Evolutionary conservation across 1,140 invertebrate genomes (phyloP), one percentile per base, ranked within the genome.

Genomic region (Drosophila takahashii): DNA sequence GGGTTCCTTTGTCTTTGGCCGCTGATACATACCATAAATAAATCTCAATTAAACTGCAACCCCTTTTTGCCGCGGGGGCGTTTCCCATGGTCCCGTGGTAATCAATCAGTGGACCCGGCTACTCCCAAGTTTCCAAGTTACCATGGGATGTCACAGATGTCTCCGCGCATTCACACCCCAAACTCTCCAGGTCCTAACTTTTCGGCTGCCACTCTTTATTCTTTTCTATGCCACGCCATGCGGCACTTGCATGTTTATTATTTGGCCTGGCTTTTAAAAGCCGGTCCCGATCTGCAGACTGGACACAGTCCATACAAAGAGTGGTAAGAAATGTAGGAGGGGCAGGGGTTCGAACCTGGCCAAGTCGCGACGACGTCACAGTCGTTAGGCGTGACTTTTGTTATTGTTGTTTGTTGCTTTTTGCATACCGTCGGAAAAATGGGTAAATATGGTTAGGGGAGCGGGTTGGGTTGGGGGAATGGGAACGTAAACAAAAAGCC

Each of bases 21-120:
- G 16, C 57, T 22, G 22, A 11, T 61, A 73, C 48, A 52, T 73
- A 67, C 60, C 84, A 79, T 79, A 87, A 87, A 87, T 87, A 87
- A 87, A 87, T 87, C 83, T 87, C 83, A 89, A 87, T 89, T 87
- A 89, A 87, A 87, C 71, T 83, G 51, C 83, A 87, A 89, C 84
- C 83, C 84, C 70, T 78, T 22, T 22, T 77, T 77, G 22, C 26
- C 42, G 52, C n/a, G 53, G 53, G 65, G 72, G 64, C 66, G 81
- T 69, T 57, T 70, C 37, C 67, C 66, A 66, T 59, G 58, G 53
- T 27, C 22, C 41, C 54, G 61, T 65, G 77, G 75, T 69, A 87
- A 87, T 87, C 83, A 87, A 89, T 87, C 83, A 87, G 72, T 56
- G 56, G 45, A 77, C 36, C 26, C 15, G 51, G 54, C 58, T 62